These are phyloP conservation scores for Myiopsitta monachus DNA, from an alignment of 2,113 vertebrate genomes.

Conservation along the genomic window DNA sequence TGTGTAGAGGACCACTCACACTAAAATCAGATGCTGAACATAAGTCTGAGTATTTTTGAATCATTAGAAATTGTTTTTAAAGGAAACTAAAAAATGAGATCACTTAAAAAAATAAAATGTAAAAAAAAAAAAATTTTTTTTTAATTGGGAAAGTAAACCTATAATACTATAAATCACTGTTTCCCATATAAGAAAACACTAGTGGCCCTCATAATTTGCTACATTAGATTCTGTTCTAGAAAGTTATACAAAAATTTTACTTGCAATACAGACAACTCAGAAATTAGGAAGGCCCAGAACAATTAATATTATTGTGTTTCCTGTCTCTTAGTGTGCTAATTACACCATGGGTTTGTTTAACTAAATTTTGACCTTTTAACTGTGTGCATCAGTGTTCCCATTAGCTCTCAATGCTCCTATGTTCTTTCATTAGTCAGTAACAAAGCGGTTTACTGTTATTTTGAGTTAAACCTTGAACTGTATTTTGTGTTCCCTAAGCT, in stretches of 20 bases:
- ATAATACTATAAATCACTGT: neutral
- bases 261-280: neutral
- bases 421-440: neutral
- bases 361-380: neutral
- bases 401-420: neutral
- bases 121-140: neutral
- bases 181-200: neutral
- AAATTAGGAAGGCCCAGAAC: neutral
- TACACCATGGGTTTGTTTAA: neutral
- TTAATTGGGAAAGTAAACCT: neutral
- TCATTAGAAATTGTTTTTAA: neutral
- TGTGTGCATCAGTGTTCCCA: neutral
- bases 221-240: neutral
- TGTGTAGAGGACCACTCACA: neutral
- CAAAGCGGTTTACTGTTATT: neutral
- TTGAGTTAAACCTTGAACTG: neutral
- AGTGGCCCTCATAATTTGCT: neutral
- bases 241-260: neutral
- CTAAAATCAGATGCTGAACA: neutral
- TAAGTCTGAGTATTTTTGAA: neutral
- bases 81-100: neutral
- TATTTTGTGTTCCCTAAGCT: neutral
- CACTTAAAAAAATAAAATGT: neutral
- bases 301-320: neutral
- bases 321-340: neutral